A percentile compares a stretch with the other conserved stretches of the same genome.
phyloP scores from a whole-genome alignment of 2,797 vertebrate species.

The Propithecus perrieri region DNA sequence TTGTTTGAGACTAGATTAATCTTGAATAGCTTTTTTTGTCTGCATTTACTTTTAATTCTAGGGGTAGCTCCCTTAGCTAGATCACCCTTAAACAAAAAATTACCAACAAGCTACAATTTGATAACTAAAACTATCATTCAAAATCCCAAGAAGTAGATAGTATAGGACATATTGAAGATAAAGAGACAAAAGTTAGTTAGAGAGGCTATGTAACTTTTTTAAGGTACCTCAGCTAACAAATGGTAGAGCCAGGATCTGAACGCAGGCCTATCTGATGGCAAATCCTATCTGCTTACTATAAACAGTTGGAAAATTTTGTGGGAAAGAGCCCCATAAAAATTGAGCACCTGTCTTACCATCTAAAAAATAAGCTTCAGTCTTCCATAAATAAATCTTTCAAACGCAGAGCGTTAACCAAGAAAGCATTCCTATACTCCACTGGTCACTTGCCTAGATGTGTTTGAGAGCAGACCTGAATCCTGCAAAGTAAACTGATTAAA shows the following conservation, averaged over 20 bases:
- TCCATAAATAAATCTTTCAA: slow-evolving; percentile 39
- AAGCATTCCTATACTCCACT: not conserved
- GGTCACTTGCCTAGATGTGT: not conserved
- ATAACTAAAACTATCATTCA: not conserved
- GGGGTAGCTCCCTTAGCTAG: not conserved
- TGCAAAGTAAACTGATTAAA: slow-evolving; percentile 14
- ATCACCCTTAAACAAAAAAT: slow-evolving; percentile 8
- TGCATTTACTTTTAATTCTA: slow-evolving; percentile 43
- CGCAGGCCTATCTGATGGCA: not conserved
- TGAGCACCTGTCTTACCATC: not conserved
- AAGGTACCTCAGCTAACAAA: slow-evolving; percentile 25
- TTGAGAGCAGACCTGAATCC: not conserved
- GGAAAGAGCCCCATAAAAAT: not conserved
- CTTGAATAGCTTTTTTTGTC: not conserved
- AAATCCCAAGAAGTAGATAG: not conserved
- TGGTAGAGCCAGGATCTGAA: not conserved
- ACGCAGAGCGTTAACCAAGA: not conserved
- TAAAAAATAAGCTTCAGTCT: not conserved
- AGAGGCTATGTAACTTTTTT: not conserved
- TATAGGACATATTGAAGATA: not conserved
- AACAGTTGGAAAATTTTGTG: not conserved
- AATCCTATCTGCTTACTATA: not conserved
- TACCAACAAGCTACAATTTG: not conserved
- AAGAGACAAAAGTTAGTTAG: slow-evolving; percentile 12
- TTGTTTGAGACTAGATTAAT: not conserved